Evolutionary conservation across 1,140 invertebrate species (phyloP).

Genomic region (Glomeris maerens): DNA sequence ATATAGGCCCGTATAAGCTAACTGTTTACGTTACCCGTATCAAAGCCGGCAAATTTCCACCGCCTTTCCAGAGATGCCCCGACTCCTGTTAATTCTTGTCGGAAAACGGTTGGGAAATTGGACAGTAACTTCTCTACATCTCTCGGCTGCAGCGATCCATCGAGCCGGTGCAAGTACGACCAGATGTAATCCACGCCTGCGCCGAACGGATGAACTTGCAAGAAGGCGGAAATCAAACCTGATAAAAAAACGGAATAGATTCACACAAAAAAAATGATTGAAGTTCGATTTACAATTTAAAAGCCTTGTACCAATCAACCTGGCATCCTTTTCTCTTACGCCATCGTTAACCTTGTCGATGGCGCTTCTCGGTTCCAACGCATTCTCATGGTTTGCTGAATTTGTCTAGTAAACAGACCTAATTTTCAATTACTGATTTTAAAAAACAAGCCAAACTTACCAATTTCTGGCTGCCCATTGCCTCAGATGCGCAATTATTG

Average conservation of each 20-base stretch:
- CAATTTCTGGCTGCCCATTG: too few species aligned
- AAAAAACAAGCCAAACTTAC: too few species aligned
- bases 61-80: slow-evolving; percentile 59
- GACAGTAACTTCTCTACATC: slow-evolving; percentile 59
- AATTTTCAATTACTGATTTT: too few species aligned
- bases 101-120: slow-evolving; percentile 58
- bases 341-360: too few species aligned
- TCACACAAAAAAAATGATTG: too few species aligned
- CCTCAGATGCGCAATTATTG: too few species aligned
- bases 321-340: slow-evolving; percentile 32
- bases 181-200: slow-evolving; percentile 69
- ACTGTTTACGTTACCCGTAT: too few species aligned
- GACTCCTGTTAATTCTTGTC: slow-evolving; percentile 54
- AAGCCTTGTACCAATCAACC: slow-evolving; percentile 31
- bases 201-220: slow-evolving; percentile 75
- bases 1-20: too few species aligned
- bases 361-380: too few species aligned
- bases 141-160: slow-evolving; percentile 45
- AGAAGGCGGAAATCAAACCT: slow-evolving; percentile 66
- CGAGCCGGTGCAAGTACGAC: slow-evolving; percentile 64
- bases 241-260: slow-evolving; percentile 15
- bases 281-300: too few species aligned
- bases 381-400: too few species aligned
- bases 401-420: too few species aligned
- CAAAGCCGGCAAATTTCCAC: slow-evolving; percentile 41